These are phyloP conservation scores for Lophotriccus pileatus DNA, from an alignment of 2,797 vertebrate species.

Conservation along the genomic window DNA sequence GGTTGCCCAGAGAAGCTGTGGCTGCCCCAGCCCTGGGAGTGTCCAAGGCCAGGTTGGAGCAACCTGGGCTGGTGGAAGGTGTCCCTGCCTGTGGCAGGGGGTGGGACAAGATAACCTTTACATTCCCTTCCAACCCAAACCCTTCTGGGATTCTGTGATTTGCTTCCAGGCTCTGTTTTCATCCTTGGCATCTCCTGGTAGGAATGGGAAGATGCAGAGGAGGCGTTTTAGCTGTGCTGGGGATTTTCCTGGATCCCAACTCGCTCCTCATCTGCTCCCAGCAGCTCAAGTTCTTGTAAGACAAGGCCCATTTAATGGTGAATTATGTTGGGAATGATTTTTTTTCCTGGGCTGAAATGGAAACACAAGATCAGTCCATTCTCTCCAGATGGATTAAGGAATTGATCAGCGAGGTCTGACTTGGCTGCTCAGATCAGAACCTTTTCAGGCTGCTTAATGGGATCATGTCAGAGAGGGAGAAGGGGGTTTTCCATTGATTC, in stretches of 20 bases:
- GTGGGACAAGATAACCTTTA: rapidly evolving
- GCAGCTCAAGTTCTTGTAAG: slow-evolving; percentile 4
- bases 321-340: slow-evolving; percentile 28
- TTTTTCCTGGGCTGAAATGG: not conserved
- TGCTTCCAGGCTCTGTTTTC: not conserved
- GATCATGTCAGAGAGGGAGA: not conserved
- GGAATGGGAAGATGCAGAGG: not conserved
- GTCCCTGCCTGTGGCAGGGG: not conserved
- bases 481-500: not conserved
- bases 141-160: not conserved
- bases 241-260: not conserved
- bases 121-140: not conserved
- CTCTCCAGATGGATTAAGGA: slow-evolving; percentile 35
- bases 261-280: not conserved
- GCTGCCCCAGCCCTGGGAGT: not conserved
- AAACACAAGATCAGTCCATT: not conserved
- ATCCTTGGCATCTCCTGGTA: not conserved
- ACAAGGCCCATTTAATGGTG: slow-evolving; percentile 44
- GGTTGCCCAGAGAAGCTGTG: not conserved
- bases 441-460: slow-evolving; percentile 34
- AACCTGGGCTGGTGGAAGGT: rapidly evolving
- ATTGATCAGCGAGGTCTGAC: slow-evolving; percentile 42
- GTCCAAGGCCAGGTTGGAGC: not conserved
- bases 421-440: not conserved
- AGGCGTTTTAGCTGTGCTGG: not conserved